phyloP scores from a whole-genome alignment of 35 echinoderm and acorn worm species.

The Hemicentrotus pulcherrimus region DNA sequence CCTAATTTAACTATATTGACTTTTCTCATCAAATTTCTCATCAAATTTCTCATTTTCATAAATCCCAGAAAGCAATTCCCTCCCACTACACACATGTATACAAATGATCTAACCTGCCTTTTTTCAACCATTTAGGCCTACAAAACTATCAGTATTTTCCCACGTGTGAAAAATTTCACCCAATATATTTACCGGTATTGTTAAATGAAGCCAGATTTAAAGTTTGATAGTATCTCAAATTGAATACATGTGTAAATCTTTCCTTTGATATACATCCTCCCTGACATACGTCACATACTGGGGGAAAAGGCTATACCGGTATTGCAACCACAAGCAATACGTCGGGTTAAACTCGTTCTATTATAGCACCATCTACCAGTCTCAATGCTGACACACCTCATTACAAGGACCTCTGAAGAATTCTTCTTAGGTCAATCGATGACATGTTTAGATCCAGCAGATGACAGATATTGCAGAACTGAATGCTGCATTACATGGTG shows the following conservation, averaged over 20 bases:
- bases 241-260: background rate
- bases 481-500: background rate
- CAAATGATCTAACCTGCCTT: no score
- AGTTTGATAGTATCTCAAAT: no score
- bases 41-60: no score
- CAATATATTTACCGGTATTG: no score
- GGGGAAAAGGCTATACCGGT: background rate
- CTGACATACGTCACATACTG: background rate
- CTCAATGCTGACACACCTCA: background rate
- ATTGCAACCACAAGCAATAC: background rate
- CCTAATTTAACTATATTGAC: no score
- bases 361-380: background rate
- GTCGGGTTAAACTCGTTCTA: background rate
- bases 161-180: no score
- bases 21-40: no score
- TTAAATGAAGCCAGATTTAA: no score
- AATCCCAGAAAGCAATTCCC: no score
- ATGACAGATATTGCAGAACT: constrained; percentile 12
- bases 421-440: background rate
- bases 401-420: constrained; percentile 3
- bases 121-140: no score
- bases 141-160: no score
- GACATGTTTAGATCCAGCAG: background rate
- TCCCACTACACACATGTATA: no score
- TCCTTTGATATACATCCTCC: background rate